Evolutionary conservation across 2,113 vertebrate species (phyloP), one percentile per base, ranked within the genome.

Genomic region (Scytalopus superciliaris): DNA sequence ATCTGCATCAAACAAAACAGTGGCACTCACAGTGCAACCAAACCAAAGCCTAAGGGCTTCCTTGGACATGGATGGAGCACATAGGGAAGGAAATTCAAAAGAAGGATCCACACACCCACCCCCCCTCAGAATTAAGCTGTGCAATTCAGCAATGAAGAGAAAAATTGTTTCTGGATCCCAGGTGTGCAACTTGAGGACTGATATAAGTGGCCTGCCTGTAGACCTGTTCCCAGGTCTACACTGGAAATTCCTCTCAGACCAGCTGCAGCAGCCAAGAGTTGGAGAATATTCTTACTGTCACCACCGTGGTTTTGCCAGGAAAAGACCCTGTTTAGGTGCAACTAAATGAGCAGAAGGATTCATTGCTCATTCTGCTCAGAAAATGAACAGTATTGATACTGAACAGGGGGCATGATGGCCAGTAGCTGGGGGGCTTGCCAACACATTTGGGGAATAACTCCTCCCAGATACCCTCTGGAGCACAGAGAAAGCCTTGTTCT

Each of bases 381-480:
- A 86, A 69, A 69, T 0, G 1, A 80, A 33, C 16, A 60, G 73
- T 33, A 50, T 72, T 0, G 0, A 45, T 31, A 44, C 13, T 0
- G 3, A 66, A 13, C 12, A 66, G 62, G 66, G 28, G n/a, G 67
- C 1, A 0, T 16, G 42, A 52, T 0, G 12, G 39, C 7, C 1
- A 3, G 55, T n/a, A 44, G 33, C 35, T 40, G 47, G 68, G 76
- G n/a, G n/a, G 33, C 15, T 78, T 75, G 39, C 35, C 67, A 84
- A n/a, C n/a, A n/a, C 0, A 2, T 4, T 70, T 1, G 5, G 45
- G 67, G 33, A 60, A 24, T 28, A 69, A 72, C 35, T 85, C 23
- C 19, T 16, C 19, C 37, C 33, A 57, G 53, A 66, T 68, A 7
- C 18, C 31, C 77, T 49, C 67, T 53, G 37, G 75, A 87, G n/a